Base-by-base conservation (phyloP, 1,140 invertebrate genomes). In the Aphelenchoides avenae region DNA sequence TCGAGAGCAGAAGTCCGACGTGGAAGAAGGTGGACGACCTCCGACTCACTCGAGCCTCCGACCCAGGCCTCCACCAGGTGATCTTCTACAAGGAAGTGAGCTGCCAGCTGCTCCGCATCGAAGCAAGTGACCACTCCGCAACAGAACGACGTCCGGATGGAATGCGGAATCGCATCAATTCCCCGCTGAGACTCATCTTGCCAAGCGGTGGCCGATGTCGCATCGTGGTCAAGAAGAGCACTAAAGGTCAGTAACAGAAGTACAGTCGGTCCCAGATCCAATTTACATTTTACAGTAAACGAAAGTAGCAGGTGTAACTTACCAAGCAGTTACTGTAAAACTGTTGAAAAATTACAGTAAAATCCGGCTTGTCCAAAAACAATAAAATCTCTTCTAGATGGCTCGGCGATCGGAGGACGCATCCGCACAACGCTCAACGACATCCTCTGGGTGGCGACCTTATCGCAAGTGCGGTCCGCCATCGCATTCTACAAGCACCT, bases 1-100 rank as follows among this genome's bases (percentile, higher is more conserved):
- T 97, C 3, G 89, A 95, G 79, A 96, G 91, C 42, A 86, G 89
- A 70, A 88, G 87, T 42, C 91, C 91, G 3, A 85, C 85, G 46
- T 97, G 92, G 86, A 83, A 86, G 34, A 83, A 83, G 57, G 85
- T 84, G 55, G 88, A 89, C 78, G 78, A 81, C 52, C 81, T 98
- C 53, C 84, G 65, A 73, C 83, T 87, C 75, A 94, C 91, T 31
- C 84, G 91, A 68, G 82, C 98, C 41, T 91, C 93, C 80, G 91
- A 94, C 76, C 82, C 86, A 6, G 84, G 86, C 43, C 84, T 86
- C 65, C 89, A 88, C 29, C 88, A 94, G 71, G 81, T 96, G 57
- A 81, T 99, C 47, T 87, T 97, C 73, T 99, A 97, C 80, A 98
- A 98, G 83, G 91, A 95, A 80, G 80, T 97, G 42, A 87, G 90